A percentile compares a stretch with the other conserved stretches of the same genome.
Evolutionary conservation across 2,797 vertebrate genomes (phyloP).

Genomic region (Mareca strepera): DNA sequence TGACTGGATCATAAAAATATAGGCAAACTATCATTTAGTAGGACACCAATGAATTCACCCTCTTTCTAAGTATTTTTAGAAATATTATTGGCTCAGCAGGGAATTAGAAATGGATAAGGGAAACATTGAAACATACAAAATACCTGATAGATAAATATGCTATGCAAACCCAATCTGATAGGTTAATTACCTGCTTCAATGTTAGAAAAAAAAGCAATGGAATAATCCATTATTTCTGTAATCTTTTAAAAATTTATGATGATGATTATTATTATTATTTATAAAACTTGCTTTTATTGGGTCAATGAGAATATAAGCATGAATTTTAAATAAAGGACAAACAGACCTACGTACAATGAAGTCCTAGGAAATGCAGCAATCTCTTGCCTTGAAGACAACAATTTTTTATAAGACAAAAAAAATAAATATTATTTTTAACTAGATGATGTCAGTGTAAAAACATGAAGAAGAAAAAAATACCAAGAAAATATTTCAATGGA

Average conservation of each 20-base stretch:
- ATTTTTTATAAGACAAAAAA: background rate
- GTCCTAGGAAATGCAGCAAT: background rate
- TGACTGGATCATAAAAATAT: background rate
- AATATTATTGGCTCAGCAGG: slow-evolving; percentile 24
- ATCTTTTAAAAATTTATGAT: background rate
- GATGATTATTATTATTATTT: background rate
- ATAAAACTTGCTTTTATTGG: background rate
- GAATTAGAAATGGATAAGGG: background rate
- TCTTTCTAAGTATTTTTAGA: slow-evolving; percentile 35
- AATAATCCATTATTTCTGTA: slow-evolving; percentile 4
- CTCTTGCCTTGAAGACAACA: background rate
- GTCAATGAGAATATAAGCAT: background rate
- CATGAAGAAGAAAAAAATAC: background rate
- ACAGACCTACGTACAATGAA: background rate
- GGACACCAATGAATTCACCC: background rate
- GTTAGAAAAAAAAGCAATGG: background rate
- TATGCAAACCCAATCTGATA: background rate
- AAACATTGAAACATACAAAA: background rate
- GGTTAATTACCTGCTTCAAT: background rate
- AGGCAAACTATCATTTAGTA: background rate
- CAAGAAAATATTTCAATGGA: slow-evolving; percentile 11
- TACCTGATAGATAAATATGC: background rate
- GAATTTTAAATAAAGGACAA: slow-evolving; percentile 1
- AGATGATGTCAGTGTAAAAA: slow-evolving; percentile 33
- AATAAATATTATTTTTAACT: background rate